Conservation (phyloP, 2,888 invertebrate genomes). For the Pardosa pseudoannulata region DNA sequence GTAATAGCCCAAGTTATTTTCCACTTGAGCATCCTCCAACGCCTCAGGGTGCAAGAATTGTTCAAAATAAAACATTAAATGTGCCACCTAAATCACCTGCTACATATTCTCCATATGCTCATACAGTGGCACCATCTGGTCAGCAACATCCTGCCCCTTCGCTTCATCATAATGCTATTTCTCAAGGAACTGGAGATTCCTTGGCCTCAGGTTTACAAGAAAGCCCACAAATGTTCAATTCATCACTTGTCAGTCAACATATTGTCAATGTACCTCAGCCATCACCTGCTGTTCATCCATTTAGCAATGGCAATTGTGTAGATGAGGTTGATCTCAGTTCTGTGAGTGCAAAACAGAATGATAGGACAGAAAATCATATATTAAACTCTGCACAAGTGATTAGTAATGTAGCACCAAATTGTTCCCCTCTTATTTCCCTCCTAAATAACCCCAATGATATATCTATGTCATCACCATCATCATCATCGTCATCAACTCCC, state of each 20-base stretch:
- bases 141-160: slow-evolving; percentile 49
- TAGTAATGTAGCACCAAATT: slow-evolving; percentile 41
- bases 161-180: slow-evolving; percentile 52
- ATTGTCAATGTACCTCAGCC: slow-evolving; percentile 54
- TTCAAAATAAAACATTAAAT: slow-evolving; percentile 54
- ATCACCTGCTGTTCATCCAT: slow-evolving; percentile 55
- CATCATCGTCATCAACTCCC: slow-evolving; percentile 63
- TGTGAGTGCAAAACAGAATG: slow-evolving; percentile 42
- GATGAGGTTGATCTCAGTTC: slow-evolving; percentile 50
- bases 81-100: slow-evolving; percentile 59
- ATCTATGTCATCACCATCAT: slow-evolving; percentile 62
- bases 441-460: slow-evolving; percentile 50
- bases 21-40: slow-evolving; percentile 56
- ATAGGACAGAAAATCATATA: slow-evolving; percentile 73
- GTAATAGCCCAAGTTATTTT: slow-evolving; percentile 58
- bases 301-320: slow-evolving; percentile 68
- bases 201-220: slow-evolving; percentile 61
- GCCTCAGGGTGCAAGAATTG: slow-evolving; percentile 39
- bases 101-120: slow-evolving; percentile 62
- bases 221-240: slow-evolving; percentile 52
- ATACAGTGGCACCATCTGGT: slow-evolving; percentile 47
- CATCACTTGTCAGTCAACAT: slow-evolving; percentile 56
- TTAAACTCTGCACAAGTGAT: slow-evolving; percentile 55
- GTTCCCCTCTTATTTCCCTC: slow-evolving; percentile 46
- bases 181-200: slow-evolving; percentile 45